Percentiles rank a stretch among this genome's conserved stretches.
phyloP scores from a whole-genome alignment of 2,888 invertebrate genomes.

The Leptogaster cylindrica region DNA sequence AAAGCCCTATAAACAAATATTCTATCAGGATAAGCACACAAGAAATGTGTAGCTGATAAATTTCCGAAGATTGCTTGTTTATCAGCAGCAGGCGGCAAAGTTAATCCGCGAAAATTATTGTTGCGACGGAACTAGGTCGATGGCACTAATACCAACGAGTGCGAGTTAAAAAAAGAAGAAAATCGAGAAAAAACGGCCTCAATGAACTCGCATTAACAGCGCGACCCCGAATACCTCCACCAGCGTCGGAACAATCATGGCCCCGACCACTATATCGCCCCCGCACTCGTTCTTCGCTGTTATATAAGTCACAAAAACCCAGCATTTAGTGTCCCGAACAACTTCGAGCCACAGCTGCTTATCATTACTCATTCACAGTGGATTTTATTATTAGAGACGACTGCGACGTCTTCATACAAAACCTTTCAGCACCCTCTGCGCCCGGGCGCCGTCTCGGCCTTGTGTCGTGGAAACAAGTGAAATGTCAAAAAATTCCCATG shows the following conservation, averaged over 20 bases:
- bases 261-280: no score
- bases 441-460: neutral
- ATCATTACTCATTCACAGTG: slow-evolving; percentile 9
- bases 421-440: neutral
- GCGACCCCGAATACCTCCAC: neutral
- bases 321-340: neutral
- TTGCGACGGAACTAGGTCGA: slow-evolving; percentile 29
- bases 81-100: no score
- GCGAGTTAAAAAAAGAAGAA: neutral
- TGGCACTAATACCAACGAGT: neutral
- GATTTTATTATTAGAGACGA: no score
- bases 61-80: no score
- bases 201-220: slow-evolving; percentile 9
- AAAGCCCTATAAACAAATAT: no score
- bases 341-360: neutral
- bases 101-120: slow-evolving; percentile 13
- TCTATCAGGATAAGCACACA: no score
- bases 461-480: slow-evolving; percentile 7
- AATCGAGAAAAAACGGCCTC: slow-evolving; percentile 1
- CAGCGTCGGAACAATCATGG: neutral
- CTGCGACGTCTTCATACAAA: no score
- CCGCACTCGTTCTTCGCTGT: no score
- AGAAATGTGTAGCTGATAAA: no score
- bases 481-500: slow-evolving; percentile 38
- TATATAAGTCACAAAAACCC: no score